phyloP scores from a whole-genome alignment of 2,888 invertebrate genomes.

The Drosophila yooni region DNA sequence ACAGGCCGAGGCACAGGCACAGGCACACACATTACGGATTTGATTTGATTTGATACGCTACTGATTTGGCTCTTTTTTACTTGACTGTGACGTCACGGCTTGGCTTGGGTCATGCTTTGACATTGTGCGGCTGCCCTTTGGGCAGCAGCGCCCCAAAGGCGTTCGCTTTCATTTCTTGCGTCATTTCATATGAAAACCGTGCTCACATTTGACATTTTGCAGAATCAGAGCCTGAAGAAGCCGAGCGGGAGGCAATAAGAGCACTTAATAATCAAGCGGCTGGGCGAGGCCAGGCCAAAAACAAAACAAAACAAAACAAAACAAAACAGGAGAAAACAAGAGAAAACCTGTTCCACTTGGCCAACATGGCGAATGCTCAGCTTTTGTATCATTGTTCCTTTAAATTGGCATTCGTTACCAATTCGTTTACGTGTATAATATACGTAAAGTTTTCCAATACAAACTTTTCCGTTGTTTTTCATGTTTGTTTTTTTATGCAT shows the following conservation, averaged over 20 bases:
- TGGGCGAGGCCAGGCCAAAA: slow-evolving; percentile 17
- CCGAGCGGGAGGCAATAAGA: slow-evolving; percentile 2
- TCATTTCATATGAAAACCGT: slow-evolving; percentile 67
- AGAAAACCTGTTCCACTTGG: slow-evolving; percentile 1
- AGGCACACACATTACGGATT: slow-evolving; percentile 8
- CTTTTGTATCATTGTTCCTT: slow-evolving; percentile 6
- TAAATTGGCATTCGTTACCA: slow-evolving; percentile 3
- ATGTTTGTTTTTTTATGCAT: neutral
- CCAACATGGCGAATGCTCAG: slow-evolving; percentile 33
- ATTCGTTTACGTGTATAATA: neutral
- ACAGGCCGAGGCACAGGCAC: too few relatives aligned
- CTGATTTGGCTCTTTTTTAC: slow-evolving; percentile 8
- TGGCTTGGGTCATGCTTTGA: slow-evolving; percentile 43
- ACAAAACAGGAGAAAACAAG: neutral
- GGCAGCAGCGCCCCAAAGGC: slow-evolving; percentile 34
- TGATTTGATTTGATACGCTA: slow-evolving; percentile 7
- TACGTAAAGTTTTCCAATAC: neutral
- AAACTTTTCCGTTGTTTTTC: neutral
- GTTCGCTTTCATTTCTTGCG: slow-evolving; percentile 66
- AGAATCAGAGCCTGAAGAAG: slow-evolving; percentile 28
- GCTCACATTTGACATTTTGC: slow-evolving; percentile 73
- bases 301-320: slow-evolving; percentile 10
- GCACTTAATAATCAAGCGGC: slow-evolving; percentile 48
- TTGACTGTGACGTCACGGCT: slow-evolving; percentile 56
- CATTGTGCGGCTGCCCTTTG: slow-evolving; percentile 63